Conservation (phyloP, 1,140 invertebrate genomes). For the Leptonema lineaticorne region DNA sequence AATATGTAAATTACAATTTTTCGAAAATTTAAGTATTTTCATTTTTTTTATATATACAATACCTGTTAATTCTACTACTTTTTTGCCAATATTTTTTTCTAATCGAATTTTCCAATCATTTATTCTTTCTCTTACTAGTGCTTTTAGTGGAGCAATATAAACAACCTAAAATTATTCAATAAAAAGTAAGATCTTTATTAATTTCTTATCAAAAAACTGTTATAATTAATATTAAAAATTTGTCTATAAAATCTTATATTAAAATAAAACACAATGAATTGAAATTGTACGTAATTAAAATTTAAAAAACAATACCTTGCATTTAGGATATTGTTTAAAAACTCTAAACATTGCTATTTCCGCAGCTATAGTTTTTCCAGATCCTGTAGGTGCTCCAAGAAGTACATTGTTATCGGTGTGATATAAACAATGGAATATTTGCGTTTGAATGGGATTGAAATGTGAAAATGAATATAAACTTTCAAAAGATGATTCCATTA, state of each 20-base stretch:
- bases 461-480: slow-evolving; percentile 88
- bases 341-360: slow-evolving; percentile 97
- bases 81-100: slow-evolving; percentile 74
- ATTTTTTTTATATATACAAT: slow-evolving; percentile 45
- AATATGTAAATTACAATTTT: background rate
- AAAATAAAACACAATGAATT: slow-evolving; percentile 8
- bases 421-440: slow-evolving; percentile 96
- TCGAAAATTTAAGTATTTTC: too few relatives aligned
- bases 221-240: slow-evolving; percentile 19
- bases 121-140: slow-evolving; percentile 93
- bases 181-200: too few relatives aligned
- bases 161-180: slow-evolving; percentile 67
- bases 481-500: slow-evolving; percentile 78
- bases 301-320: slow-evolving; percentile 66
- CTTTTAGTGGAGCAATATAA: slow-evolving; percentile 98
- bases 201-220: background rate
- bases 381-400: slow-evolving; percentile 96
- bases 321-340: slow-evolving; percentile 78
- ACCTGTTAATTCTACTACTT: slow-evolving; percentile 94
- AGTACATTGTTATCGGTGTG: slow-evolving; percentile 94
- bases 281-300: too few relatives aligned
- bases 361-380: slow-evolving; percentile 97
- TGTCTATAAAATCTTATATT: slow-evolving; percentile 9
- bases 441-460: slow-evolving; percentile 99
- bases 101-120: slow-evolving; percentile 95